Evolutionary conservation across 2,113 vertebrate genomes (phyloP).

Genomic region (Narcine bancroftii): DNA sequence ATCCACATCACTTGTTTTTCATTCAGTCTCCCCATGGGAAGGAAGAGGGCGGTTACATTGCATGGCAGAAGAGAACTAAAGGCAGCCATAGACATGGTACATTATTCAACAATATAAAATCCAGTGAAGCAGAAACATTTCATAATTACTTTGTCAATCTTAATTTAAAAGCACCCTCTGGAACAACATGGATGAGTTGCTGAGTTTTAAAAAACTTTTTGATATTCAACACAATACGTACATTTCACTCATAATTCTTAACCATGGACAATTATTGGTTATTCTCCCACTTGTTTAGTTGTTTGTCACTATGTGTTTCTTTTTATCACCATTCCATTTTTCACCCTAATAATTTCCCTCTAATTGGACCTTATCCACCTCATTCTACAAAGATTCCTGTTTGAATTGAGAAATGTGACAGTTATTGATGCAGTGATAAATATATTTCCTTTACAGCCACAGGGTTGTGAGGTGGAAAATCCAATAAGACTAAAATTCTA

Average conservation of each 20-base stretch:
- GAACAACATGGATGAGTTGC: not conserved
- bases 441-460: not conserved
- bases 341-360: not conserved
- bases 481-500: not conserved
- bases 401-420: not conserved
- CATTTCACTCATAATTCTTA: not conserved
- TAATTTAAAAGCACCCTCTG: slow-evolving; percentile 16
- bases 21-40: not conserved
- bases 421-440: not conserved
- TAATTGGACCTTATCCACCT: not conserved
- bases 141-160: slow-evolving; percentile 33
- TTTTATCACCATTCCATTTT: not conserved
- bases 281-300: not conserved
- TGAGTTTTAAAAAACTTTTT: not conserved
- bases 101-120: slow-evolving; percentile 21
- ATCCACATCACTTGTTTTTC: slow-evolving; percentile 28
- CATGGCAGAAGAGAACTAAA: not conserved
- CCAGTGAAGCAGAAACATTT: slow-evolving; percentile 16
- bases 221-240: not conserved
- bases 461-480: not conserved
- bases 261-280: not conserved
- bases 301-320: not conserved
- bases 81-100: not conserved
- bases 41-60: not conserved
- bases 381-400: not conserved